Evolutionary conservation across 2,888 invertebrate genomes (phyloP).

Genomic region (Griposia aprilina): DNA sequence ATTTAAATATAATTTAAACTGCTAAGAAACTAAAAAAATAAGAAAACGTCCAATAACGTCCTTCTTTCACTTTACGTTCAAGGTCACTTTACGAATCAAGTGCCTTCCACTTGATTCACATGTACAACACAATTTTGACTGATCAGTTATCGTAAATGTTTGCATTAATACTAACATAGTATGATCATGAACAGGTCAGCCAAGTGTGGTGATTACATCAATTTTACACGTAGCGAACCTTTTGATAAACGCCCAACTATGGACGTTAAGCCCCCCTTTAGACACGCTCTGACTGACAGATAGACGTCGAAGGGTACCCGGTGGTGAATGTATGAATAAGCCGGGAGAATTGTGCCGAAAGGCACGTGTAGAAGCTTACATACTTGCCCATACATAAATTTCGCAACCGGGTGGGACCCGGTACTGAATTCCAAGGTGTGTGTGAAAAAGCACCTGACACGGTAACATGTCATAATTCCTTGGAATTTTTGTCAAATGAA

Average conservation of each 20-base stretch:
- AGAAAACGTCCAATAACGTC: too few species aligned
- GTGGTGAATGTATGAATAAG: background rate
- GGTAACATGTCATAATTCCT: slow-evolving; percentile 19
- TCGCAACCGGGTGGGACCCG: background rate
- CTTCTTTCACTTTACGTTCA: too few species aligned
- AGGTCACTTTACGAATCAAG: too few species aligned
- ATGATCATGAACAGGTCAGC: background rate
- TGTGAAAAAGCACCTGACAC: slow-evolving; percentile 13
- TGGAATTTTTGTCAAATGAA: slow-evolving; percentile 12
- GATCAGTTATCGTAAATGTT: background rate
- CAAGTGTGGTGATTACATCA: too few species aligned
- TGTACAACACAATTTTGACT: too few species aligned
- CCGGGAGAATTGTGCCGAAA: too few species aligned
- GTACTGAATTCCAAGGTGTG: background rate
- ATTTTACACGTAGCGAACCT: too few species aligned
- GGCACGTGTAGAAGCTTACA: background rate
- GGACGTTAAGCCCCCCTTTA: background rate
- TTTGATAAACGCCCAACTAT: too few species aligned
- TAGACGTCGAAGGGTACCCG: background rate
- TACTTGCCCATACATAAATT: background rate
- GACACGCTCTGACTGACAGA: background rate
- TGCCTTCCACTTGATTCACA: too few species aligned
- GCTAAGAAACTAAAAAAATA: too few species aligned
- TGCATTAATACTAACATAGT: background rate
- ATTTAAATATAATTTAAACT: too few species aligned